Base-by-base conservation (phyloP, 2,113 vertebrate species). In the Oriolus oriolus region DNA sequence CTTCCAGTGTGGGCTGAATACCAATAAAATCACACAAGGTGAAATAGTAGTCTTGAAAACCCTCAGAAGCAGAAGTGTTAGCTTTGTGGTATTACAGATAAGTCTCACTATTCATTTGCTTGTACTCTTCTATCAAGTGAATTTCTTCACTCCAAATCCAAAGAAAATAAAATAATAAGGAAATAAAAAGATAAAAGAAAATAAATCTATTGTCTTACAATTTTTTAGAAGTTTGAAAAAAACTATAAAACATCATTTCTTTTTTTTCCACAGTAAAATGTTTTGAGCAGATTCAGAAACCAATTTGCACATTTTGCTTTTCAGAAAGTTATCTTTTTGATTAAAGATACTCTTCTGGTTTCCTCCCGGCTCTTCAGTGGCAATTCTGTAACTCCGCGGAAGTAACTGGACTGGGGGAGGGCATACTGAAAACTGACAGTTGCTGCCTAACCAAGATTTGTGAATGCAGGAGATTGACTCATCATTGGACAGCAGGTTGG, bases 1-100 rank as follows among this genome's bases (percentile, higher is more conserved):
- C 95, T 95, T 97, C 49, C 80, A 89, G 16, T 96, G 96, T 97
- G 97, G 87, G 42, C 47, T 84, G 97, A 98, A 97, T 98, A 94
- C 95, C 97, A 97, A 91, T 97, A 93, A 64, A 95, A 96, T 96
- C 92, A 87, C 94, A 96, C 52, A 86, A 77, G 81, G 84, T 65
- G 54, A 97, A 97, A 98, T 60, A 96, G 92, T 84, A 96, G 86
- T 82, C 77, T 87, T 97, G 96, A 97, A 97, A 98, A 90, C 78
- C 37, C 66, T 94, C 81, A 95, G 86, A 96, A 90, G 23, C 60
- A 76, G n/a, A 52, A 80, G n/a, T 41, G 66, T 86, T 88, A 88
- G 37, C 31, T 88, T 91, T 75, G 90, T 95, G 54, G 70, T 91
- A 75, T 83, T 93, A 83, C 30, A 61, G 30, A 49, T 87, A 94